Percentiles rank a stretch among this genome's conserved stretches.
Evolutionary conservation across 2,888 invertebrate species (phyloP).

Genomic region (Synergus itoensis): DNA sequence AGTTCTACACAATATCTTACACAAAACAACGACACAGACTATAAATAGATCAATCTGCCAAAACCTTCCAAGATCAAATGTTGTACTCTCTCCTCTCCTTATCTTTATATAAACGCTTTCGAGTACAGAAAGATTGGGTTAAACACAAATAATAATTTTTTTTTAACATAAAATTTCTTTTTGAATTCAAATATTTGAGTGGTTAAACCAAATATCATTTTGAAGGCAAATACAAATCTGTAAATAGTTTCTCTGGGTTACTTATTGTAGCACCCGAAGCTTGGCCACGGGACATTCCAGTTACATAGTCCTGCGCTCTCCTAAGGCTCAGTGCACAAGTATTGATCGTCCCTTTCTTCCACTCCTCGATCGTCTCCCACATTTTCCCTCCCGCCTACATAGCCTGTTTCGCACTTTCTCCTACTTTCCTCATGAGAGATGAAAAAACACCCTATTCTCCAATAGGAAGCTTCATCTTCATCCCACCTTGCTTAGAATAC

Average conservation of each 20-base stretch:
- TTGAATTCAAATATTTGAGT: not conserved
- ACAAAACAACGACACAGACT: not conserved
- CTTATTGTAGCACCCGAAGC: slow-evolving; percentile 48
- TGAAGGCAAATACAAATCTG: not conserved
- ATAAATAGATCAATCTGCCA: not conserved
- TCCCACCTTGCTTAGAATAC: not conserved
- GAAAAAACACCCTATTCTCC: not conserved
- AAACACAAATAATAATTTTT: not conserved
- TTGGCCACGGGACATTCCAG: slow-evolving; percentile 61
- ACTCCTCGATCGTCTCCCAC: slow-evolving; percentile 39
- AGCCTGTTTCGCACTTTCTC: slow-evolving; percentile 6
- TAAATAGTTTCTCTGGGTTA: not conserved
- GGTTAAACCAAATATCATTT: not conserved
- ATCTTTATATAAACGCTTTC: not conserved
- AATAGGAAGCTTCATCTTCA: slow-evolving; percentile 28
- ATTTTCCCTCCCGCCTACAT: not conserved
- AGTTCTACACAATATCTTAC: not conserved
- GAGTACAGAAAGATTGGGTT: not conserved
- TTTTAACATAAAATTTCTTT: not conserved
- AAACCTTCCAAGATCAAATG: not conserved
- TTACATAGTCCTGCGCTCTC: slow-evolving; percentile 67
- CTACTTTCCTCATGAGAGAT: slow-evolving; percentile 2
- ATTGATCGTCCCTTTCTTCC: slow-evolving; percentile 67
- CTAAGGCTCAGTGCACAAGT: slow-evolving; percentile 71
- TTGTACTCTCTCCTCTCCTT: not conserved